Conservation (phyloP, 1,140 invertebrate species). For the Piezodorus guildinii region DNA sequence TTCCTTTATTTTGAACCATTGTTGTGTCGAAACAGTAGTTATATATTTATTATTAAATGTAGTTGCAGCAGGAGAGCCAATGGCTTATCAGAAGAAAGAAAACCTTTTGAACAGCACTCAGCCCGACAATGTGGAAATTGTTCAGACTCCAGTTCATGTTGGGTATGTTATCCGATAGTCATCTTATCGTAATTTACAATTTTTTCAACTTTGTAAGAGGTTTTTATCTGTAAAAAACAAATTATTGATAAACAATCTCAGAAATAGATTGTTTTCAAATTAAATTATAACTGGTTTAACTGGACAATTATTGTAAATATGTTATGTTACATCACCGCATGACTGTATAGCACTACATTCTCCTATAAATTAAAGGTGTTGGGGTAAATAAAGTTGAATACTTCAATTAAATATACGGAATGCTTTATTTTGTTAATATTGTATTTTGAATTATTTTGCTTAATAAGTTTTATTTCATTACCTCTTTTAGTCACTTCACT, state of each 20-base stretch:
- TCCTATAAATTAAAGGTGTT: neutral
- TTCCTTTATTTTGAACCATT: neutral
- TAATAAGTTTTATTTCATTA: too few relatives aligned
- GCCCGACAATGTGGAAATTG: conserved; percentile 80
- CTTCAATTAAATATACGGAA: too few relatives aligned
- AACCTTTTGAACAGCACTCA: conserved; percentile 32
- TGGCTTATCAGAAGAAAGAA: neutral
- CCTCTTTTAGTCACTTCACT: too few relatives aligned
- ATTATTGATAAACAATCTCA: neutral
- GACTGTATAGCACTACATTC: conserved; percentile 20
- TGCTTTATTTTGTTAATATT: too few relatives aligned
- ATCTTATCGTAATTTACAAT: neutral
- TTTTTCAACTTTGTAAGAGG: neutral
- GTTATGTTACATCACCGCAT: conserved; percentile 22
- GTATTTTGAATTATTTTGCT: too few relatives aligned
- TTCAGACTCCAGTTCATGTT: conserved; percentile 63
- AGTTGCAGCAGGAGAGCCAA: neutral
- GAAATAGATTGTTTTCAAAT: neutral
- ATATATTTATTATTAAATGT: neutral
- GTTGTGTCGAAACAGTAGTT: too few relatives aligned
- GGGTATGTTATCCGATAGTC: conserved; percentile 54
- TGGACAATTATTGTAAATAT: conserved; percentile 7
- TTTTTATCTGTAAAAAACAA: neutral
- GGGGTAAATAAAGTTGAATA: neutral
- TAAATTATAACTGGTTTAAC: neutral